These are phyloP conservation scores for Odontophorus gujanensis DNA, from an alignment of 2,113 vertebrate genomes.

Conservation along the genomic window DNA sequence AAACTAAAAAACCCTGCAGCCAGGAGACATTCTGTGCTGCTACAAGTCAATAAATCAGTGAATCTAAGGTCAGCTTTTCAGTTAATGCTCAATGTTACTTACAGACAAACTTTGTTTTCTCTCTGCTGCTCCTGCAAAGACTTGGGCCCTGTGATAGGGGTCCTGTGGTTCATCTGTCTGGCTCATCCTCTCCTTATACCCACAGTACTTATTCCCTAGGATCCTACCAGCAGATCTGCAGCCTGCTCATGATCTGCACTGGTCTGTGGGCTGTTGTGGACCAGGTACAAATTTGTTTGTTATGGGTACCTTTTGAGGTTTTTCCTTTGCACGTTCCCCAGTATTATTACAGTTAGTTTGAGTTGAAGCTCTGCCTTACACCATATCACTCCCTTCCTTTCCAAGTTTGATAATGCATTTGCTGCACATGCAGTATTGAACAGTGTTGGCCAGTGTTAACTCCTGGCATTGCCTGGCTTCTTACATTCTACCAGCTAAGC, in stretches of 20 bases:
- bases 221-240: neutral
- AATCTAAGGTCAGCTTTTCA: neutral
- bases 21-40: neutral
- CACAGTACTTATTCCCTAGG: neutral
- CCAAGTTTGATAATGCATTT: neutral
- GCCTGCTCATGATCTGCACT: neutral
- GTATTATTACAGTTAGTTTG: neutral
- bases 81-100: neutral
- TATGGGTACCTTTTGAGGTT: neutral
- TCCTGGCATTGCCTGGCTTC: neutral
- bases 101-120: neutral
- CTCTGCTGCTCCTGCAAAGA: neutral
- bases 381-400: neutral
- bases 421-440: neutral
- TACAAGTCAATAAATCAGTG: conserved; percentile 7
- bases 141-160: neutral
- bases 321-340: neutral
- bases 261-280: neutral
- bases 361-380: accelerated
- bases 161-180: accelerated
- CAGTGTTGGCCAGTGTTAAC: neutral
- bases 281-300: neutral
- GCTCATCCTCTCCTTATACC: neutral
- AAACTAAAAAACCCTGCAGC: neutral
- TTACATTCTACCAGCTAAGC: neutral